Conservation (phyloP, 2,113 vertebrate genomes). For the Atherinomorus stipes region DNA sequence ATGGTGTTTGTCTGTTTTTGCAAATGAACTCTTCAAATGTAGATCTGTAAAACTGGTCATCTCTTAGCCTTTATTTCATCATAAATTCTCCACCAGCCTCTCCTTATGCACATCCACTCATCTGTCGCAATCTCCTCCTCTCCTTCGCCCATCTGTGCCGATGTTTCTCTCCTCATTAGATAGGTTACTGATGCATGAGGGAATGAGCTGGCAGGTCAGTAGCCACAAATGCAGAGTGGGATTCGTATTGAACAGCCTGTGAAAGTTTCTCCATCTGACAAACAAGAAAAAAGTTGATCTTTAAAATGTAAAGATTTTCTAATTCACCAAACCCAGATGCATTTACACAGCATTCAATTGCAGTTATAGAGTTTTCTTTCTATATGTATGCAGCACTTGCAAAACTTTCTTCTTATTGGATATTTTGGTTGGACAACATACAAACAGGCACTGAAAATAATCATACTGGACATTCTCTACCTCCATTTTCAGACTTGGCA, state of each 20-base stretch:
- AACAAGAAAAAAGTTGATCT: constrained; percentile 11
- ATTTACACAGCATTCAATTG: neutral
- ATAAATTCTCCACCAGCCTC: constrained; percentile 21
- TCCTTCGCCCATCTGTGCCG: constrained; percentile 47
- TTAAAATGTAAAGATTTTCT: neutral
- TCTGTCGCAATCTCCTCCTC: constrained; percentile 39
- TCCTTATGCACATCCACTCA: constrained; percentile 20
- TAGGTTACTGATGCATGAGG: constrained; percentile 58
- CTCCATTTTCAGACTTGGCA: constrained; percentile 43
- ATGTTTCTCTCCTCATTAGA: constrained; percentile 69
- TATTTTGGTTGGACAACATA: neutral
- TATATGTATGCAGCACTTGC: neutral
- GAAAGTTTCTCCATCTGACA: constrained; percentile 24
- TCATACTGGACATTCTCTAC: constrained; percentile 31
- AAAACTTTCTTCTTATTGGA: neutral
- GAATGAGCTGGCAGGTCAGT: constrained; percentile 55
- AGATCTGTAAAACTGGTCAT: neutral
- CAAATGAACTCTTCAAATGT: no score
- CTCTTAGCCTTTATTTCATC: constrained; percentile 21
- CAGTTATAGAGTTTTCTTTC: neutral
- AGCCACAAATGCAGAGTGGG: constrained; percentile 41
- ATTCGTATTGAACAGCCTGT: constrained; percentile 38
- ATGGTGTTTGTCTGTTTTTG: no score
- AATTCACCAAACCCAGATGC: neutral
- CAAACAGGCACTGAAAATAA: constrained; percentile 24